These are phyloP conservation scores for Pollenia angustigena DNA, from an alignment of 2,888 invertebrate species.

Conservation along the genomic window DNA sequence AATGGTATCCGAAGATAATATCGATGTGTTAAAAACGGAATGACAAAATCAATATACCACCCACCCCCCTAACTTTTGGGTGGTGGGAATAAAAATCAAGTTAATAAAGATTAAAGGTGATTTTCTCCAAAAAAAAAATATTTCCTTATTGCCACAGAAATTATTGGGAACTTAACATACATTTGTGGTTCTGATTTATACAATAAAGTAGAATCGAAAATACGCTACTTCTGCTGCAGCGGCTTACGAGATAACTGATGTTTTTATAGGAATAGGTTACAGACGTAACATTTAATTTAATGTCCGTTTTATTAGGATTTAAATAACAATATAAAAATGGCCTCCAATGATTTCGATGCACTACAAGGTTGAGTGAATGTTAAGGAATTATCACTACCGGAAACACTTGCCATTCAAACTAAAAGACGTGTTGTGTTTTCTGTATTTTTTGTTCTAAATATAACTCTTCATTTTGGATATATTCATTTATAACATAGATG, in stretches of 20 bases:
- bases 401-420: constrained; percentile 52
- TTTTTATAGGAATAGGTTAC: neutral
- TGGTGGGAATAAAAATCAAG: too few species aligned
- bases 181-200: constrained; percentile 58
- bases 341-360: constrained; percentile 13
- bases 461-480: constrained; percentile 9
- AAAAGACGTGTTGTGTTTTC: constrained; percentile 16
- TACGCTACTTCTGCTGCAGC: constrained; percentile 24
- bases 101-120: too few species aligned
- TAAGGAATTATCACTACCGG: constrained; percentile 34
- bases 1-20: too few species aligned
- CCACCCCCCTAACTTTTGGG: too few species aligned
- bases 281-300: constrained; percentile 5
- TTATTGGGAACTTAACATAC: constrained; percentile 45
- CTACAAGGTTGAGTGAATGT: constrained; percentile 7
- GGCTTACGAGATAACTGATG: constrained; percentile 10
- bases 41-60: too few species aligned
- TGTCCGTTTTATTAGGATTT: constrained; percentile 21
- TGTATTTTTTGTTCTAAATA: constrained; percentile 6
- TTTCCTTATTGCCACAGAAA: too few species aligned
- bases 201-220: constrained; percentile 43
- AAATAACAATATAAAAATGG: constrained; percentile 8
- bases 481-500: neutral
- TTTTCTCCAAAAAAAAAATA: too few species aligned
- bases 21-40: neutral